phyloP scores from a whole-genome alignment of 1,140 invertebrate species.

The Sitodiplosis mosellana region DNA sequence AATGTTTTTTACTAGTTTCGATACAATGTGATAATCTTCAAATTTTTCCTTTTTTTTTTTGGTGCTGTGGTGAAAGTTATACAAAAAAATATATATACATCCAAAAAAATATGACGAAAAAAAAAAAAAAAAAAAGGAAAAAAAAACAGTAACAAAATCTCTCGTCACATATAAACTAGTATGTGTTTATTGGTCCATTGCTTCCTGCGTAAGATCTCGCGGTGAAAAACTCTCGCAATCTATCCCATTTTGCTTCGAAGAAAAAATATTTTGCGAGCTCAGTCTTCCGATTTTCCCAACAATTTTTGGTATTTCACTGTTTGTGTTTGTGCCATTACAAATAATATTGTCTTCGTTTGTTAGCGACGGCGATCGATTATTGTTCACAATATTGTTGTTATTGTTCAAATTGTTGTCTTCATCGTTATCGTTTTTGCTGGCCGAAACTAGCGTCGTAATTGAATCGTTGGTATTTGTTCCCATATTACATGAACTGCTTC shows the following conservation, averaged over 20 bases:
- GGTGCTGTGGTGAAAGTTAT: too few relatives aligned
- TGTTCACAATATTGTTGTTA: slow-evolving; percentile 11
- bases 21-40: too few relatives aligned
- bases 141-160: too few relatives aligned
- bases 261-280: neutral
- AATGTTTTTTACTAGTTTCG: too few relatives aligned
- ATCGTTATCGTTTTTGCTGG: slow-evolving; percentile 2
- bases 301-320: slow-evolving; percentile 27
- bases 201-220: neutral
- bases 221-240: neutral
- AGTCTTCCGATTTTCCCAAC: slow-evolving; percentile 21
- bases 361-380: slow-evolving; percentile 10
- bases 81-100: too few relatives aligned
- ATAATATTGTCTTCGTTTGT: neutral
- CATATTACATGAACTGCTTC: slow-evolving; percentile 8
- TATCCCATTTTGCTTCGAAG: neutral
- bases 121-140: too few relatives aligned
- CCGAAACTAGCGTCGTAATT: slow-evolving; percentile 12
- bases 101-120: too few relatives aligned
- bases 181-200: slow-evolving; percentile 1
- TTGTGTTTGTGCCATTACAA: slow-evolving; percentile 6
- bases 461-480: slow-evolving; percentile 1
- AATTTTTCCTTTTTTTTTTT: too few relatives aligned
- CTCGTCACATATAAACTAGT: too few relatives aligned
- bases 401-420: neutral